Base-by-base conservation (phyloP, 2,888 invertebrate genomes). In the Drepanosiphum platanoidis region DNA sequence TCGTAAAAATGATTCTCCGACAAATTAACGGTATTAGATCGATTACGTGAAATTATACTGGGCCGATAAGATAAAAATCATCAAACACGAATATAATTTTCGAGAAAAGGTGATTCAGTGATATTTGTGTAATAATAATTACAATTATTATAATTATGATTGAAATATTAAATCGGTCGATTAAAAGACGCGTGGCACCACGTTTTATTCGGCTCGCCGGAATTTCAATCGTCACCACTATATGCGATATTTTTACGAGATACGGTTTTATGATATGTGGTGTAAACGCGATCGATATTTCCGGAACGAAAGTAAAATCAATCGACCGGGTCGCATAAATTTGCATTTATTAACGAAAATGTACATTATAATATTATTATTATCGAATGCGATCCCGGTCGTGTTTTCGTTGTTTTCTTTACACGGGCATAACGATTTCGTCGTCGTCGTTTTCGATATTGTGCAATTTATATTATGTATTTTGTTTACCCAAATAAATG, bases 301-400 rank as follows among this genome's bases (percentile, higher is more conserved):
- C 72, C 82, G 72, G 82, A 72, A 32, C 70, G 72, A 82, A 32
- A 64, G 61, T 72, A 72, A 71, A 71, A 82, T 64, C 71, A 64
- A 32, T 72, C 32, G 82, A 82, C 39, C 61, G 61, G 58, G 70
- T 42, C 30, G 61, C 72, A 72, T 42, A 42, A 30, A 74, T 64
- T 82, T 72, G 42, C 72, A 82, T 74, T 64, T 64, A 81, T 81
- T 82, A 72, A 58, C 34, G 22, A 39, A 39, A 9, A 72, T 39
- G 13, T 9, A 1, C 11, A 39, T 34, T 18, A 32, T 18, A 68
- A 79, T 78, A 46, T 34, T 68, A 52, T 7, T 34, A 42, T n/a
- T 46, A n/a, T 46, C 66, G 34, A 46, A 27, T 30, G 3, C 46
- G n/a, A 58, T 36, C 36, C 22, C 58, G 15, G 30, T 39, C 15